These are phyloP conservation scores for Polydrusus cervinus DNA, from an alignment of 2,888 invertebrate genomes.

Conservation along the genomic window DNA sequence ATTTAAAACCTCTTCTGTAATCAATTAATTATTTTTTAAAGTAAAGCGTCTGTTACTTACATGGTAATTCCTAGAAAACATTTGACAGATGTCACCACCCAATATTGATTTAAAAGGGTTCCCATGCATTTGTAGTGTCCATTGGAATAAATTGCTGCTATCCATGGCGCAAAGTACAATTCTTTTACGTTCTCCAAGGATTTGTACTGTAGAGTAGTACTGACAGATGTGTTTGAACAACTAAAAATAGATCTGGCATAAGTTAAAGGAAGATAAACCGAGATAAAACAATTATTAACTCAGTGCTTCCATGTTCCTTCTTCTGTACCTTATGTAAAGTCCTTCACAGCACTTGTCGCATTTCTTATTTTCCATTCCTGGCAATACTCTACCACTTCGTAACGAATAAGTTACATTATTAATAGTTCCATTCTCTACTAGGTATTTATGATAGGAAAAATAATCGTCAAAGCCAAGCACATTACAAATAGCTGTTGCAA, in stretches of 20 bases:
- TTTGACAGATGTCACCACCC: constrained; percentile 75
- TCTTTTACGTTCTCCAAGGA: constrained; percentile 55
- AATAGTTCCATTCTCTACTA: constrained; percentile 54
- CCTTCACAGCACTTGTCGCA: constrained; percentile 70
- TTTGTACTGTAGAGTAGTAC: constrained; percentile 32
- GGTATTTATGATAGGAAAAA: constrained; percentile 60
- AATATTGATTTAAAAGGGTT: constrained; percentile 78
- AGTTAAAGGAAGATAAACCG: constrained; percentile 2
- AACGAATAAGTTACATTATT: constrained; percentile 27
- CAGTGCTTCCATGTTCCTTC: not conserved
- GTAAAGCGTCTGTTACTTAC: constrained; percentile 12
- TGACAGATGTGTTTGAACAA: constrained; percentile 69
- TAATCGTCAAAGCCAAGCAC: constrained; percentile 79
- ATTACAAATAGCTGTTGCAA: constrained; percentile 77
- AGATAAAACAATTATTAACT: not conserved
- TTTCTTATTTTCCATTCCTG: constrained; percentile 10
- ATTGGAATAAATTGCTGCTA: constrained; percentile 81
- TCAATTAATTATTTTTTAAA: no score
- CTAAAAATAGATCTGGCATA: constrained; percentile 39
- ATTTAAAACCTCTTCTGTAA: no score
- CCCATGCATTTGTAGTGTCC: constrained; percentile 83
- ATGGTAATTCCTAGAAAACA: constrained; percentile 70
- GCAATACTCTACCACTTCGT: constrained; percentile 9
- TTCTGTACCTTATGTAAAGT: constrained; percentile 70
- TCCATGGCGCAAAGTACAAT: constrained; percentile 79